These are phyloP conservation scores for Coracopsis vasa DNA, from an alignment of 2,113 vertebrate genomes.

Conservation along the genomic window DNA sequence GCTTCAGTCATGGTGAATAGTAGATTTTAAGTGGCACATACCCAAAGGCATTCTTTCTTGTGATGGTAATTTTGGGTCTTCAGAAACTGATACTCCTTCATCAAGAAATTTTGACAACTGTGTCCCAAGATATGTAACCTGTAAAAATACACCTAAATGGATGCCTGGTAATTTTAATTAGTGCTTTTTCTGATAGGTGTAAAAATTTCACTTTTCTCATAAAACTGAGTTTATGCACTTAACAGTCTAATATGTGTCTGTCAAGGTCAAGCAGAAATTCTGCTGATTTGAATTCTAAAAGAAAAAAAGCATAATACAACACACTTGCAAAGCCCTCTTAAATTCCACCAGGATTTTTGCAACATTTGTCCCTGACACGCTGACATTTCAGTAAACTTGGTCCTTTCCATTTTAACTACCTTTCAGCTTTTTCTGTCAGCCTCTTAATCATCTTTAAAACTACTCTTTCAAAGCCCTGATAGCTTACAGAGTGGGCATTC, in stretches of 20 bases:
- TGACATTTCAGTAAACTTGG: not conserved
- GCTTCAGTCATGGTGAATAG: not conserved
- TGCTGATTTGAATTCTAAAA: not conserved
- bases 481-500: not conserved
- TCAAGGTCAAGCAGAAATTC: not conserved
- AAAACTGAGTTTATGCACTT: not conserved
- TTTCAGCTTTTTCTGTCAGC: not conserved
- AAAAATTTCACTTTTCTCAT: not conserved
- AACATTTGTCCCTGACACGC: not conserved
- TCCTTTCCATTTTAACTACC: not conserved
- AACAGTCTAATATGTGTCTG: not conserved
- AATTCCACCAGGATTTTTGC: not conserved
- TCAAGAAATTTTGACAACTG: slow-evolving; percentile 69
- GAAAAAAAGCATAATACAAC: not conserved
- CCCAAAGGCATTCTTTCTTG: slow-evolving; percentile 37
- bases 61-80: not conserved
- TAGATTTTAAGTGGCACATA: slow-evolving; percentile 27
- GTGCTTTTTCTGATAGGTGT: not conserved
- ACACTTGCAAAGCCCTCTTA: not conserved
- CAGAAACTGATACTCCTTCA: not conserved
- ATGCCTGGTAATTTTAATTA: not conserved
- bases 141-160: not conserved
- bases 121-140: slow-evolving; percentile 80
- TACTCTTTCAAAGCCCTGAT: not conserved
- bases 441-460: not conserved